phyloP scores from a whole-genome alignment of 1,140 invertebrate species.

The Pseudomyrmex cubaensis region DNA sequence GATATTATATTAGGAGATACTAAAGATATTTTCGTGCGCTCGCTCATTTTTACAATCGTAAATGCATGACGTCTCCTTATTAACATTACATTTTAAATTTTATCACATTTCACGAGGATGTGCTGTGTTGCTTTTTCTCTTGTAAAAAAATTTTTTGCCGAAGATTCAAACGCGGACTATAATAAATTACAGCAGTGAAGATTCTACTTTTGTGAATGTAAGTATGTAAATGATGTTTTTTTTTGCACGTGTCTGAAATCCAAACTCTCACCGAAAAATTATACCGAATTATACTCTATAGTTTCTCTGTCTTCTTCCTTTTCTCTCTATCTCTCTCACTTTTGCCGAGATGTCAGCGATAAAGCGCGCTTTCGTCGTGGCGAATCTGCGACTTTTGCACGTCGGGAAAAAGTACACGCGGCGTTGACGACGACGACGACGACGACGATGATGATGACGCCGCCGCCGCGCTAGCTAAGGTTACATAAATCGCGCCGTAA shows the following conservation, averaged over 20 bases:
- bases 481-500: constrained; percentile 50
- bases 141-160: too few species aligned
- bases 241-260: constrained; percentile 18
- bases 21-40: neutral
- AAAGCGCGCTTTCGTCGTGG: constrained; percentile 45
- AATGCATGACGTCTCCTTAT: neutral
- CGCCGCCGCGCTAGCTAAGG: neutral
- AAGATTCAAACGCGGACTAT: too few species aligned
- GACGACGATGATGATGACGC: too few species aligned
- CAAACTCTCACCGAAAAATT: constrained; percentile 34
- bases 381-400: constrained; percentile 42
- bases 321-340: neutral
- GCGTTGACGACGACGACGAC: too few species aligned
- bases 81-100: constrained; percentile 1
- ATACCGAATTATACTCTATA: constrained; percentile 1
- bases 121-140: too few species aligned
- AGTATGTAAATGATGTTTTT: neutral
- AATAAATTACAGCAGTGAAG: neutral
- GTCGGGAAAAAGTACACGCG: constrained; percentile 20
- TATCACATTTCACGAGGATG: too few species aligned
- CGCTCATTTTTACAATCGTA: too few species aligned
- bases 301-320: too few species aligned
- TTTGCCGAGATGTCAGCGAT: constrained; percentile 41
- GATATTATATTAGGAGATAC: constrained; percentile 7
- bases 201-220: constrained; percentile 16